phyloP scores from a whole-genome alignment of 2,888 invertebrate genomes.

The Drosophila aldrichi region DNA sequence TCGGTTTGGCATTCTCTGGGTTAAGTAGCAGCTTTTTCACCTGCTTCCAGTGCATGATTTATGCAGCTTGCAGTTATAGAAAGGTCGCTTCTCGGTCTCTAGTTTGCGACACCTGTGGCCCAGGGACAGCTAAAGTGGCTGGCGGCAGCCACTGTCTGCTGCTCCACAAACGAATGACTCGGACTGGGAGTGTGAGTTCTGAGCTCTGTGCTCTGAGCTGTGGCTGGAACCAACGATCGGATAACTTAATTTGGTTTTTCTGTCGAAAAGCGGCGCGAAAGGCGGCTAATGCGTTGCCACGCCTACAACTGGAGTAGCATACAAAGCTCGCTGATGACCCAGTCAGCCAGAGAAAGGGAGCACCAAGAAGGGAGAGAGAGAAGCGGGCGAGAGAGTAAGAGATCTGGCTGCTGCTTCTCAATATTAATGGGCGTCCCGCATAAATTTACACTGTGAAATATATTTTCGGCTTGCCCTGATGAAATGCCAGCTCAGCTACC shows the following conservation, averaged over 20 bases:
- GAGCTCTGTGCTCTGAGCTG: background rate
- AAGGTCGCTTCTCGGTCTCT: slow-evolving; percentile 61
- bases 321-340: slow-evolving; percentile 52
- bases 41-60: slow-evolving; percentile 63
- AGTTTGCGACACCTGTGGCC: slow-evolving; percentile 60
- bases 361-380: background rate
- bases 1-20: background rate
- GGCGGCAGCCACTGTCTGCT: slow-evolving; percentile 21
- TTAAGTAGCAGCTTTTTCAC: slow-evolving; percentile 30
- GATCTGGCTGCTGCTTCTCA: slow-evolving; percentile 11
- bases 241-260: slow-evolving; percentile 73
- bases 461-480: slow-evolving; percentile 29
- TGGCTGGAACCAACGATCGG: slow-evolving; percentile 5
- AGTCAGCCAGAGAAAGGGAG: slow-evolving; percentile 17
- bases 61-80: slow-evolving; percentile 63
- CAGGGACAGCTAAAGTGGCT: slow-evolving; percentile 2
- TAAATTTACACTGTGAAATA: slow-evolving; percentile 55
- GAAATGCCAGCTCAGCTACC: slow-evolving; percentile 17
- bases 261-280: slow-evolving; percentile 55
- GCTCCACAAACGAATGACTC: slow-evolving; percentile 14
- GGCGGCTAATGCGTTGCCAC: slow-evolving; percentile 63
- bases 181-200: background rate
- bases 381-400: slow-evolving; percentile 4
- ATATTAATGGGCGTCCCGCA: slow-evolving; percentile 48
- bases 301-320: slow-evolving; percentile 38